A percentile compares a stretch with the other conserved stretches of the same genome.
These are phyloP conservation scores for Myzus persicae DNA, from an alignment of 1,140 invertebrate genomes.

Conservation along the genomic window DNA sequence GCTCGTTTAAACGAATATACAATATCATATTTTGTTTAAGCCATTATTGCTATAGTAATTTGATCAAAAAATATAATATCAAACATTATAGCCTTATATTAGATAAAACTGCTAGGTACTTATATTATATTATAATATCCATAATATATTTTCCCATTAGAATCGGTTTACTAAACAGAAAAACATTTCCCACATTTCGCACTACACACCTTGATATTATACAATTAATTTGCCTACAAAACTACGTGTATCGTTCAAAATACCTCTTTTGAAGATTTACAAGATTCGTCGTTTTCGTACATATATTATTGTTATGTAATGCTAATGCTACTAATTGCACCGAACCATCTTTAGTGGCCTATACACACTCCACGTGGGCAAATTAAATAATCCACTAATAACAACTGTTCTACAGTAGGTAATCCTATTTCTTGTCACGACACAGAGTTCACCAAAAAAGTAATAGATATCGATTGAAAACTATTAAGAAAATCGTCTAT, in stretches of 20 bases:
- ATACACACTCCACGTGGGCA: background rate
- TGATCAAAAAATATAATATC: no score
- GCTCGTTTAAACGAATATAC: background rate
- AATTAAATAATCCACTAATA: background rate
- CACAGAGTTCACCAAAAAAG: background rate
- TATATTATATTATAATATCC: no score
- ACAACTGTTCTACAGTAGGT: background rate
- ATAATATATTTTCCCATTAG: background rate
- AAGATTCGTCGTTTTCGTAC: background rate
- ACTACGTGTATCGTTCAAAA: background rate
- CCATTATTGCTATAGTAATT: background rate
- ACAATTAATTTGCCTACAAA: background rate
- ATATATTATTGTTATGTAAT: no score
- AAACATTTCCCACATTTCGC: background rate
- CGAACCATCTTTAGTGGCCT: background rate
- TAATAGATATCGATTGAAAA: background rate
- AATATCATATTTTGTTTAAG: background rate
- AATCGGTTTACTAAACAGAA: background rate
- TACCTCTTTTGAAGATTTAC: slow-evolving; percentile 1
- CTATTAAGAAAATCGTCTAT: background rate
- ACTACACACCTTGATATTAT: background rate
- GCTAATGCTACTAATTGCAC: background rate
- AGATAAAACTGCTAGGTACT: no score
- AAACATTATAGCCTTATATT: no score
- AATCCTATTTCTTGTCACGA: background rate